phyloP scores from a whole-genome alignment of 2,888 invertebrate species.

The Belgica antarctica region DNA sequence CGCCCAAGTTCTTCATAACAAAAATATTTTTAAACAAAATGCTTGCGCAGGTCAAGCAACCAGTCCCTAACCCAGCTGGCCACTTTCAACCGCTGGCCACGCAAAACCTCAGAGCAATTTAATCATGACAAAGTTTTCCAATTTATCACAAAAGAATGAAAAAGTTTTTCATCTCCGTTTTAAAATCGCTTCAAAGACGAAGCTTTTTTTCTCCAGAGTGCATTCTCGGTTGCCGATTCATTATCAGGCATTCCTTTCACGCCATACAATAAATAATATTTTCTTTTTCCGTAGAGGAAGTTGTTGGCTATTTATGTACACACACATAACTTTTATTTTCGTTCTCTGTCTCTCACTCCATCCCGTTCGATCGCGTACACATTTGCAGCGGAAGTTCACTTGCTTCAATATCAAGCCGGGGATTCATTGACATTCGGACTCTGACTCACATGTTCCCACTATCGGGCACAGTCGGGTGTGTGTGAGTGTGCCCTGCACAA shows the following conservation, averaged over 20 bases:
- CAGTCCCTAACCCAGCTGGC: too few relatives aligned
- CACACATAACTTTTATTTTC: too few relatives aligned
- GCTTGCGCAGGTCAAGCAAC: too few relatives aligned
- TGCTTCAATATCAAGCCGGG: conserved; percentile 20
- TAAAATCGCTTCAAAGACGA: too few relatives aligned
- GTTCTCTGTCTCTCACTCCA: not conserved
- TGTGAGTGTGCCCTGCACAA: not conserved
- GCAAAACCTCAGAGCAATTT: too few relatives aligned
- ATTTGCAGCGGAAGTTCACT: conserved; percentile 38
- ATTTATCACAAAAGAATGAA: too few relatives aligned
- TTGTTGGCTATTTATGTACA: conserved; percentile 40
- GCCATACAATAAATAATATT: conserved; percentile 31
- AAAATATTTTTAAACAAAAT: too few relatives aligned
- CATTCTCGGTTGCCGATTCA: not conserved
- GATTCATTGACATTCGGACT: conserved; percentile 40
- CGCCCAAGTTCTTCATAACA: too few relatives aligned
- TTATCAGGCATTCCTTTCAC: conserved; percentile 26
- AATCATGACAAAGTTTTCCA: too few relatives aligned
- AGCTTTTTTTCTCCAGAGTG: not conserved
- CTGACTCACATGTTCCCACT: not conserved
- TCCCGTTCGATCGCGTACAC: not conserved
- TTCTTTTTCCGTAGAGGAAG: conserved; percentile 33
- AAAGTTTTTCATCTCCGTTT: too few relatives aligned
- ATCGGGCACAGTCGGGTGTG: too few relatives aligned
- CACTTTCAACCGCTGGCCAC: too few relatives aligned